phyloP scores from a whole-genome alignment of 2,888 invertebrate genomes.

The Drosophila prostipennis region DNA sequence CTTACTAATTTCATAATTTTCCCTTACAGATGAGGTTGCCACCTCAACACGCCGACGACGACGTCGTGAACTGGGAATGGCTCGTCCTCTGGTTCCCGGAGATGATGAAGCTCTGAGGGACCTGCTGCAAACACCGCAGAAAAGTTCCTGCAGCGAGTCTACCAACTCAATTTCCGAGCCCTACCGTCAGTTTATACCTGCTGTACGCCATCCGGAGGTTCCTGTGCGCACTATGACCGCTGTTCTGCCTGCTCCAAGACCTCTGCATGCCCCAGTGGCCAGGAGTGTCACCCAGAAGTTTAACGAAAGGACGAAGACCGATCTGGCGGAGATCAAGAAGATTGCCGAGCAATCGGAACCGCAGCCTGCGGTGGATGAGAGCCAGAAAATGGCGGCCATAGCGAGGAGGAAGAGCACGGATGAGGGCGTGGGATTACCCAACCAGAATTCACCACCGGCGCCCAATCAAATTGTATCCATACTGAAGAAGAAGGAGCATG shows the following conservation, averaged over 20 bases:
- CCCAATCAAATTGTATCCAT: slow-evolving; percentile 87
- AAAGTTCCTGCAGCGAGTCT: slow-evolving; percentile 60
- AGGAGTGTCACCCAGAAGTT: slow-evolving; percentile 80
- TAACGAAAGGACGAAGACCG: slow-evolving; percentile 82
- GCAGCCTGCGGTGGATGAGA: slow-evolving; percentile 36
- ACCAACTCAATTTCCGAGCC: slow-evolving; percentile 67
- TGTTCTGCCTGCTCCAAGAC: slow-evolving; percentile 33
- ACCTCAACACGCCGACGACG: slow-evolving; percentile 81
- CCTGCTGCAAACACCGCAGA: slow-evolving; percentile 77
- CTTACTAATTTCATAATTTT: not conserved
- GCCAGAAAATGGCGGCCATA: slow-evolving; percentile 75
- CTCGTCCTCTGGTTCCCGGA: slow-evolving; percentile 80
- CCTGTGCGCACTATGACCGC: slow-evolving; percentile 45
- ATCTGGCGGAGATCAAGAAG: slow-evolving; percentile 83
- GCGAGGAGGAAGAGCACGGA: slow-evolving; percentile 84
- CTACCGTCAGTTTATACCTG: slow-evolving; percentile 33
- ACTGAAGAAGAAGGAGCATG: slow-evolving; percentile 88
- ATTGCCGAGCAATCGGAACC: slow-evolving; percentile 78
- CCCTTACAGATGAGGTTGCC: slow-evolving; percentile 83
- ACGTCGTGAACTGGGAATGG: slow-evolving; percentile 83
- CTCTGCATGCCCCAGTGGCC: slow-evolving; percentile 38
- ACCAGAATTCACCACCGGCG: slow-evolving; percentile 81
- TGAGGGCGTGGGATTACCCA: slow-evolving; percentile 69
- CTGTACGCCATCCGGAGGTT: slow-evolving; percentile 39
- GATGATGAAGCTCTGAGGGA: slow-evolving; percentile 81